These are phyloP conservation scores for Drosophila rellima DNA, from an alignment of 2,888 invertebrate genomes.

Conservation along the genomic window DNA sequence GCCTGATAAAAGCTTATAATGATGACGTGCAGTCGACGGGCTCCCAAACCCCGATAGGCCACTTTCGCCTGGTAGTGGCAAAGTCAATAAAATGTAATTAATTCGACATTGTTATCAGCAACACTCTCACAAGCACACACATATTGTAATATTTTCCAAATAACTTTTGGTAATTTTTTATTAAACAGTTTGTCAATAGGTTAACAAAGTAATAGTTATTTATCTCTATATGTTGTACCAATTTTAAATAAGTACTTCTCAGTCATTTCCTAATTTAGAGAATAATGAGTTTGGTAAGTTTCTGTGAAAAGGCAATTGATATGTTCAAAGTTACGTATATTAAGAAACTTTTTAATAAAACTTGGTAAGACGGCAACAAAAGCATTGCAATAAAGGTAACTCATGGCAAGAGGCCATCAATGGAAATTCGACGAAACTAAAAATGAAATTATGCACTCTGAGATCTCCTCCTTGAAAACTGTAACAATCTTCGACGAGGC, in stretches of 20 bases:
- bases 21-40: conserved; percentile 61
- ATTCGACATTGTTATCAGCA: conserved; percentile 77
- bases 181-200: conserved; percentile 26
- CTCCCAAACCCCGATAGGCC: conserved; percentile 20
- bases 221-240: neutral
- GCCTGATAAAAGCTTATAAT: conserved; percentile 58
- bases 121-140: conserved; percentile 26
- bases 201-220: conserved; percentile 1
- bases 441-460: conserved; percentile 49
- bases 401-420: conserved; percentile 6
- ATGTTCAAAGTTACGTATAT: conserved; percentile 7
- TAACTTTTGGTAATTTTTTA: conserved; percentile 19
- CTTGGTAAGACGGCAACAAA: conserved; percentile 8
- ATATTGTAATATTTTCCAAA: conserved; percentile 40
- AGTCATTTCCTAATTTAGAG: neutral
- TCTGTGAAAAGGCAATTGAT: conserved; percentile 5
- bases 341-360: conserved; percentile 27
- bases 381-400: conserved; percentile 27
- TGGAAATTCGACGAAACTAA: conserved; percentile 48
- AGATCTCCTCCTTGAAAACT: conserved; percentile 21
- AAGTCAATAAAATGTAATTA: conserved; percentile 80
- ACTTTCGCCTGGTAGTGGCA: conserved; percentile 29
- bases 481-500: conserved; percentile 23
- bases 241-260: neutral
- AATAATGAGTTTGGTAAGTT: neutral